phyloP scores from a whole-genome alignment of 1,140 invertebrate species.

The Polyergus mexicanus region DNA sequence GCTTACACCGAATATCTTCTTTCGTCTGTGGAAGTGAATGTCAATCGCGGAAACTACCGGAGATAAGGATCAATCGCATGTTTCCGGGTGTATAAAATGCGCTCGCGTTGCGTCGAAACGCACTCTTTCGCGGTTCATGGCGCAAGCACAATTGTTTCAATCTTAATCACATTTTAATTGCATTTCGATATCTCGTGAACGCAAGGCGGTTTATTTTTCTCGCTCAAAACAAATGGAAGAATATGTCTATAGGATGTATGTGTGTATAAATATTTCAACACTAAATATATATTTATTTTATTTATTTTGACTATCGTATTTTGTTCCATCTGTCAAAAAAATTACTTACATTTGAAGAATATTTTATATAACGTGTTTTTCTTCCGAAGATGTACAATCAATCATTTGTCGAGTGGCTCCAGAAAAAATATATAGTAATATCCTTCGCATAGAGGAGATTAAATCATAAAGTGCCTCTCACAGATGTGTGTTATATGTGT shows the following conservation, averaged over 20 bases:
- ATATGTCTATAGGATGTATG: background rate
- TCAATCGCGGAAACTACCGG: constrained; percentile 55
- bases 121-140: background rate
- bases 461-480: background rate
- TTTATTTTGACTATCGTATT: background rate
- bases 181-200: too few species aligned
- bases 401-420: constrained; percentile 2
- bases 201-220: too few species aligned
- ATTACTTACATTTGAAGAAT: background rate
- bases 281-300: background rate
- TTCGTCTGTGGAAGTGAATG: constrained; percentile 57
- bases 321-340: background rate
- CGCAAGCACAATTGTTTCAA: background rate
- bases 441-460: background rate
- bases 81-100: background rate
- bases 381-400: background rate
- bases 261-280: background rate
- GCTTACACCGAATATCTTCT: constrained; percentile 64
- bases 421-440: constrained; percentile 1
- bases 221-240: background rate
- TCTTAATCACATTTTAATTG: background rate
- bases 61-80: constrained; percentile 51
- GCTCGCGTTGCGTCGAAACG: background rate
- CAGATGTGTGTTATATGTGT: too few species aligned
- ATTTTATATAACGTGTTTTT: background rate